Evolutionary conservation across 1,140 invertebrate species (phyloP).

Genomic region (Sitobion miscanthi): DNA sequence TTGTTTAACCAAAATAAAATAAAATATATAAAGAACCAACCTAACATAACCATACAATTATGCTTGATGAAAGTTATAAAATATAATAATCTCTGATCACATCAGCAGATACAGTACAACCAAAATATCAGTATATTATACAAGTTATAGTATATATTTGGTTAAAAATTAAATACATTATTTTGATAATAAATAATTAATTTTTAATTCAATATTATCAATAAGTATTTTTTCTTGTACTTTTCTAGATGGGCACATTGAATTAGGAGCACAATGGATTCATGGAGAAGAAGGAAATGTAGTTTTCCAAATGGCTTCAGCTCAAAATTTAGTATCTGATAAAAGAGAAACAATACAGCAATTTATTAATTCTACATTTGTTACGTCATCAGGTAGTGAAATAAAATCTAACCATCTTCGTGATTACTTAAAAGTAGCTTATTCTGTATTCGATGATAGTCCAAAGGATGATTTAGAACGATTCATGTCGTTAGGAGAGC

Average conservation of each 20-base stretch:
- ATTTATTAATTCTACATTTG: conserved; percentile 48
- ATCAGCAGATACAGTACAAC: background rate
- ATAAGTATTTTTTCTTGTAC: background rate
- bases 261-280: conserved; percentile 85
- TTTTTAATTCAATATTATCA: background rate
- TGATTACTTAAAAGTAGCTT: conserved; percentile 35
- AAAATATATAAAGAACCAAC: no score
- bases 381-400: conserved; percentile 34
- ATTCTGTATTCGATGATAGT: conserved; percentile 30
- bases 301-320: conserved; percentile 71
- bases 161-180: background rate
- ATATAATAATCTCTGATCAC: no score
- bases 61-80: no score
- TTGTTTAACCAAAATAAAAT: no score
- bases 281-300: conserved; percentile 79
- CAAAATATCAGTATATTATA: background rate
- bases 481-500: conserved; percentile 57
- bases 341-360: conserved; percentile 62
- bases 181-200: background rate
- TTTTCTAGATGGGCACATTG: conserved; percentile 68
- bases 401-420: conserved; percentile 10
- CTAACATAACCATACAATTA: no score
- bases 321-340: conserved; percentile 63
- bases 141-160: background rate
- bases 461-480: conserved; percentile 57